Evolutionary conservation across 2,888 invertebrate genomes (phyloP).

Genomic region (Ormia ochracea): DNA sequence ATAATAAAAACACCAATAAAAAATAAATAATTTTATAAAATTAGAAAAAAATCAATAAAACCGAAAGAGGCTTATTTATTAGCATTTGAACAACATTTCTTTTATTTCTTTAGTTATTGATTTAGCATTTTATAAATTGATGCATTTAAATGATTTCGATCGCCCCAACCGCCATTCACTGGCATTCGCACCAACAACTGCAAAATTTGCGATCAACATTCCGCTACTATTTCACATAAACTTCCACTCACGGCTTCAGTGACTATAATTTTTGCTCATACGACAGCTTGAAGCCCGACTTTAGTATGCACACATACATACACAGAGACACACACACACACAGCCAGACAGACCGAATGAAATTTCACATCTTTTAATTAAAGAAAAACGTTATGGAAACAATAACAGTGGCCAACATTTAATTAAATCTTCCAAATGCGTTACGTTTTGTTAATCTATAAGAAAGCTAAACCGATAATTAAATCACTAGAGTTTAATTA

Average conservation of each 20-base stretch:
- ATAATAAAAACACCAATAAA: not conserved
- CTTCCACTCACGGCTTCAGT: not conserved
- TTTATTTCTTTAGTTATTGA: constrained; percentile 19
- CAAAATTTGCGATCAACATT: not conserved
- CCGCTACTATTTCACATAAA: not conserved
- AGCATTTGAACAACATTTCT: constrained; percentile 42
- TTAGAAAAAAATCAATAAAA: not conserved
- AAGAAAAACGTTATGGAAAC: not conserved
- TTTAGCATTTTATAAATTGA: constrained; percentile 48
- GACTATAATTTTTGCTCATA: constrained; percentile 1
- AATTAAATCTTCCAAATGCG: not conserved
- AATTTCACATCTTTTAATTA: constrained; percentile 10
- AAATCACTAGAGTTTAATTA: not conserved
- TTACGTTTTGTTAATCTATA: too few species aligned
- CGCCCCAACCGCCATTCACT: constrained; percentile 10
- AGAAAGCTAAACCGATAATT: not conserved
- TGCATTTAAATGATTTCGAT: constrained; percentile 43
- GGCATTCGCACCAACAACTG: not conserved
- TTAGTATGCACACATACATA: not conserved
- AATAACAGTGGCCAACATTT: not conserved
- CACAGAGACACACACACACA: too few species aligned
- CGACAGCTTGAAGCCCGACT: not conserved
- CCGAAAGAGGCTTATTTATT: constrained; percentile 41
- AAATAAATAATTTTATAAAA: constrained; percentile 3
- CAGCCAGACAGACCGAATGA: too few species aligned